Base-by-base conservation (phyloP, 1,140 invertebrate genomes). In the Leptoteleia sp. region DNA sequence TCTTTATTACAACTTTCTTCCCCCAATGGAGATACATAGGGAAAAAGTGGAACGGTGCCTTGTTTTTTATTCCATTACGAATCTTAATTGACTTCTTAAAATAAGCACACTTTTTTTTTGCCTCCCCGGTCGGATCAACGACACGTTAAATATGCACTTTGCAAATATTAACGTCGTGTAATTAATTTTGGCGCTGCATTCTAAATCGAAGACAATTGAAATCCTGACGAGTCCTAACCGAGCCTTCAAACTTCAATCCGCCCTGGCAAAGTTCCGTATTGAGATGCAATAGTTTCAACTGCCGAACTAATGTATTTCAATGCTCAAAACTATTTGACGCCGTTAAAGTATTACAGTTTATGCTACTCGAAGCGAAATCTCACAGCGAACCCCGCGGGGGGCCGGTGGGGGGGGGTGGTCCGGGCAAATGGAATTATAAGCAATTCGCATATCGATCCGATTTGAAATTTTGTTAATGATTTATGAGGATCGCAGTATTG, bases 281-380 rank as follows among this genome's bases (percentile, higher is more conserved):
- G 62, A 54, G 47, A 54, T 67, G 29, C 48, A 54, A 54, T 67
- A 67, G 62, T 35, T 45, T 29, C 38, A 54, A 43, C 40, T 48
- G 27, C 6, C 12, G 13, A 33, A 59, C 52, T 54, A 59, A 59
- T 42, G 54, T 61, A 40, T 50, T 59, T 35, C 25, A 11, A 31
- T 25, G 15, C 22, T 31, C 54, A 70, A 59, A 70, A 70, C 65
- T 59, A 59, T 70, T 70, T 52, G 43, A 59, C 54, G 40, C 47
- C 15, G 61, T 50, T 64, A 52, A 65, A 42, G 54, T 45, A 65
- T 35, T 13, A 35, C 33, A 13, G 33, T 35, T 35, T 35, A 12
- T 11, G 33, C 33, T 35, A 3, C 33, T 35, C 12, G 33, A 35
- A 35, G 1, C 11, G 33, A 11, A 13, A 13, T 1, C 22, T 6